phyloP scores from a whole-genome alignment of 2,888 invertebrate species.

The Augochlorella aurata region DNA sequence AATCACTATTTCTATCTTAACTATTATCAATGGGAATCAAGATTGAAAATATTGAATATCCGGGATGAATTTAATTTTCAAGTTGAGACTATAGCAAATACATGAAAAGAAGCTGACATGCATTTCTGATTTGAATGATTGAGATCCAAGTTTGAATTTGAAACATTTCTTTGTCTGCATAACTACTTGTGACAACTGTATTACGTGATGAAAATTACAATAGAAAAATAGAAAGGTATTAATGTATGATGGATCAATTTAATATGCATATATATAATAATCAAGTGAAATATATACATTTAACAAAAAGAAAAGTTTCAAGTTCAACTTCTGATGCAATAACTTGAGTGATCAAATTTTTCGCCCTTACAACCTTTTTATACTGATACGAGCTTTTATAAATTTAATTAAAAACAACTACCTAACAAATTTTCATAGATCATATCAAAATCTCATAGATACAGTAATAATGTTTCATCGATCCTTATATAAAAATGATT shows the following conservation, averaged over 20 bases:
- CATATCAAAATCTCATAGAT: conserved; percentile 29
- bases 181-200: background rate
- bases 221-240: background rate
- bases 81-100: conserved; percentile 8
- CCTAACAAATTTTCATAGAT: conserved; percentile 34
- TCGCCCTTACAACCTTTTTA: conserved; percentile 42
- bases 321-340: conserved; percentile 1
- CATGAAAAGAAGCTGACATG: conserved; percentile 4
- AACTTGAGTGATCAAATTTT: conserved; percentile 4
- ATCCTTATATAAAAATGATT: conserved; percentile 18
- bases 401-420: conserved; percentile 31
- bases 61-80: conserved; percentile 8
- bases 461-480: conserved; percentile 32
- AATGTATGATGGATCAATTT: background rate
- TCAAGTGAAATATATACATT: background rate
- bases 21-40: conserved; percentile 21
- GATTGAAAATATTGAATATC: conserved; percentile 32
- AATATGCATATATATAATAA: background rate
- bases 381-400: conserved; percentile 45
- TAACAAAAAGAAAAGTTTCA: background rate
- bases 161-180: background rate
- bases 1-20: conserved; percentile 2
- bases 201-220: background rate
- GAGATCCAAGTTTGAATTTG: background rate
- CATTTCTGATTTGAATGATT: conserved; percentile 5